Base-by-base conservation (phyloP, 2,797 vertebrate species). In the Alectoris magna region DNA sequence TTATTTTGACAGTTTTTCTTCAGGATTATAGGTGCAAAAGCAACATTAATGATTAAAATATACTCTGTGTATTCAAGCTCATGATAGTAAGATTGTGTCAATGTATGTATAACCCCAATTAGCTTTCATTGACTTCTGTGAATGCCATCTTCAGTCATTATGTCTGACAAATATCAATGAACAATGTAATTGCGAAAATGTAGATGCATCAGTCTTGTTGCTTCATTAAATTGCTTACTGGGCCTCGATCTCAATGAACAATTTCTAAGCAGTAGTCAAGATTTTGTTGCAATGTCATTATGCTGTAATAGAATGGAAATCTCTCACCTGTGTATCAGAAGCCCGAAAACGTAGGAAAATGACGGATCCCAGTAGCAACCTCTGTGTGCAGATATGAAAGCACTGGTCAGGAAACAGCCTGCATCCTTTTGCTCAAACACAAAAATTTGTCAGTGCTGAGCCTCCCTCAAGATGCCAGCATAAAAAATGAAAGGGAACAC, bases 191-290 rank as follows among this genome's bases (percentile, higher is more conserved):
- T 70, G 59, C n/a, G 36, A 67, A 38, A 8, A 2, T 53, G 4
- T 22, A 36, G 38, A 0, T 39, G 5, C 14, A 76, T 67, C 51
- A 67, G 11, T 73, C 41, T 80, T 84, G n/a, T 38, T 22, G 29
- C 64, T 83, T 87, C 58, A 53, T 90, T 66, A 49, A 63, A 31
- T 87, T 83, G n/a, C 44, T 80, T 83, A 16, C 29, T 85, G 41
- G 44, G 39, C 41, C 27, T 91, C 38, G 53, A 74, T 80, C 9
- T 87, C 39, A 34, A 56, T 83, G 44, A 94, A 81, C 13, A 51
- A 62, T 69, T 46, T 82, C 26, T 27, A 64, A 88, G 59, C 27
- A 70, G 24, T 27, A 91, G 21, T 78, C 63, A 93, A 68, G 39
- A 22, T 71, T 95, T 78, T 59, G 22, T 87, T 93, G 69, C 48